Evolutionary conservation across 2,797 vertebrate genomes (phyloP).

Genomic region (Gallirallus australis): DNA sequence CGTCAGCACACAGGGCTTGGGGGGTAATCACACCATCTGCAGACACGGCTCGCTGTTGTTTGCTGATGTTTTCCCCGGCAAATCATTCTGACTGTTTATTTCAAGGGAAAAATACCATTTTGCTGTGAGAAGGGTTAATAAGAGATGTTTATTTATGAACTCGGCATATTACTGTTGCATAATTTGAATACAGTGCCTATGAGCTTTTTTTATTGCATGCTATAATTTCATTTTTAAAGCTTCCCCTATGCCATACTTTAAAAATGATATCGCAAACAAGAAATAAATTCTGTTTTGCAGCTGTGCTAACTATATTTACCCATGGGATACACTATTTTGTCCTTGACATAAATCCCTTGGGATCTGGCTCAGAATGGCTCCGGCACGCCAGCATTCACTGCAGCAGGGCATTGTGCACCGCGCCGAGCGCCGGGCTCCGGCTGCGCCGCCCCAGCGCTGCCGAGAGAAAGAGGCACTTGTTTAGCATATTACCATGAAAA

Average conservation of each 20-base stretch:
- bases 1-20: accelerated
- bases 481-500: conserved; percentile 59
- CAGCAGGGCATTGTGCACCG: conserved; percentile 6
- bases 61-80: not conserved
- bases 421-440: not conserved
- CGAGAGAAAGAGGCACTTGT: conserved; percentile 36
- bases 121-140: conserved; percentile 76
- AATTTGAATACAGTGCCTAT: conserved; percentile 84
- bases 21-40: not conserved
- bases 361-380: conserved; percentile 64
- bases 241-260: conserved; percentile 80
- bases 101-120: conserved; percentile 19
- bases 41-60: not conserved
- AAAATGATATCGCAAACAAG: conserved; percentile 83
- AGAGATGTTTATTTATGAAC: conserved; percentile 84
- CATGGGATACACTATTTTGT: conserved; percentile 79
- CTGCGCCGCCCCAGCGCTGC: not conserved
- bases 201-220: conserved; percentile 80
- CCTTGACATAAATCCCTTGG: conserved; percentile 78
- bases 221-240: conserved; percentile 85
- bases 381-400: conserved; percentile 33
- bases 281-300: conserved; percentile 82
- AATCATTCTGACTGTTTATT: not conserved
- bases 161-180: conserved; percentile 79
- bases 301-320: conserved; percentile 77